These are phyloP conservation scores for Nesoenas mayeri DNA, from an alignment of 2,113 vertebrate genomes.

Conservation along the genomic window DNA sequence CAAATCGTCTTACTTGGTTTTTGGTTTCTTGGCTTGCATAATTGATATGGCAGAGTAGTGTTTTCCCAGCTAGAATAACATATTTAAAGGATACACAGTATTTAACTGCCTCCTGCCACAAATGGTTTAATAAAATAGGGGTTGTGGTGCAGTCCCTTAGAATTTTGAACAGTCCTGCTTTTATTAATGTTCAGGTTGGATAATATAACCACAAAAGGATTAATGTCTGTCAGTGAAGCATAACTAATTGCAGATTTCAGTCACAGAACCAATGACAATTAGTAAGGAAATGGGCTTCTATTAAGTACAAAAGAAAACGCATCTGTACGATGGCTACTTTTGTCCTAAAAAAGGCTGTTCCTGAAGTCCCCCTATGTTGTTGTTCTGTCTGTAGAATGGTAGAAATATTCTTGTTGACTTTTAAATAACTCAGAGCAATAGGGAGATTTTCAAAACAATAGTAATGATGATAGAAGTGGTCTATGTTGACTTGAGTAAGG, in stretches of 20 bases:
- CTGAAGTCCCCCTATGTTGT: neutral
- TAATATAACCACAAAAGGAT: constrained; percentile 34
- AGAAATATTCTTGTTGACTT: neutral
- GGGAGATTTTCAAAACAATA: neutral
- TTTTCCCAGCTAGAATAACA: neutral
- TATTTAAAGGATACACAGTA: neutral
- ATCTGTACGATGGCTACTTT: constrained; percentile 39
- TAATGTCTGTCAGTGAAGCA: constrained; percentile 51
- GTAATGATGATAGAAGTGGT: neutral
- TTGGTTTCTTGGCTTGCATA: neutral
- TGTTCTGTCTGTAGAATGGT: constrained; percentile 41
- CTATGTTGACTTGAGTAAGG: too few relatives aligned
- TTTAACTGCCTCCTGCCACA: constrained; percentile 27
- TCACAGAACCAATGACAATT: constrained; percentile 49
- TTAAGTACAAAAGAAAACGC: constrained; percentile 46
- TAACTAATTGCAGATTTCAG: constrained; percentile 70
- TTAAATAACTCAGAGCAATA: neutral
- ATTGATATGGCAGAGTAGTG: neutral
- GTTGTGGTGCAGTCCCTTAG: neutral
- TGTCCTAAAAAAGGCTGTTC: constrained; percentile 4
- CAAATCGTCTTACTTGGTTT: neutral
- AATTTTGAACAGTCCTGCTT: constrained; percentile 37
- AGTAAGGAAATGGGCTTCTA: constrained; percentile 16
- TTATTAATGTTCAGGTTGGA: constrained; percentile 68
- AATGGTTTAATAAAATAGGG: constrained; percentile 31